phyloP scores from a whole-genome alignment of 2,888 invertebrate species.

The Busseola fusca region DNA sequence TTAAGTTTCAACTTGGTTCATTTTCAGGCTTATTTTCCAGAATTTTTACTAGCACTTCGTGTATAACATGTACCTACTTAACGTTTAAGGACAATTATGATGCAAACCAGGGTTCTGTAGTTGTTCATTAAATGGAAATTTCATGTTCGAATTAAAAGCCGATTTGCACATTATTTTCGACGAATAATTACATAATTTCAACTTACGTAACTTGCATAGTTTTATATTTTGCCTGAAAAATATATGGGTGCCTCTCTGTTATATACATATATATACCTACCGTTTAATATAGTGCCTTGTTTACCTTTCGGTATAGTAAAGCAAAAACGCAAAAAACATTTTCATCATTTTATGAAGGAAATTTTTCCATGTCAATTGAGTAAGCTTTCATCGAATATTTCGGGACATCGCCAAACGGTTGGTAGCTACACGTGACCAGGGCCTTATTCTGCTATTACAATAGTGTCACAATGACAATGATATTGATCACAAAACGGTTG shows the following conservation, averaged over 20 bases:
- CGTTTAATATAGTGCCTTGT: background rate
- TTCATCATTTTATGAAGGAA: background rate
- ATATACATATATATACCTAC: background rate
- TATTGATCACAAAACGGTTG: too few species aligned
- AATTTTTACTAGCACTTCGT: conserved; percentile 44
- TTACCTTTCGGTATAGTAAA: background rate
- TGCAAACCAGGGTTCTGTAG: conserved; percentile 25
- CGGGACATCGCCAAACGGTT: too few species aligned
- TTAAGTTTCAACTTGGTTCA: conserved; percentile 64
- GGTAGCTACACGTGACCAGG: too few species aligned
- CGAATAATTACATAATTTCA: conserved; percentile 18
- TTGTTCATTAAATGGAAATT: conserved; percentile 33
- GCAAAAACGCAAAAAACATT: background rate
- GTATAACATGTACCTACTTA: conserved; percentile 33
- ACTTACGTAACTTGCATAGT: background rate
- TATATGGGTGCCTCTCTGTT: background rate
- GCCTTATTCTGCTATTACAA: too few species aligned
- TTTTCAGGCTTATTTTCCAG: conserved; percentile 41
- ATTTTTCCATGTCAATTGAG: background rate
- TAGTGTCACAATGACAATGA: too few species aligned
- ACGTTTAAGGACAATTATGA: conserved; percentile 42
- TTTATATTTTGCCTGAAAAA: conserved; percentile 4
- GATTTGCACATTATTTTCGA: conserved; percentile 32
- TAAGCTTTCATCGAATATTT: background rate
- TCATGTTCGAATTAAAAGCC: conserved; percentile 12